Evolutionary conservation across 2,888 invertebrate species (phyloP).

Genomic region (Amblyjoppa fuscipennis): DNA sequence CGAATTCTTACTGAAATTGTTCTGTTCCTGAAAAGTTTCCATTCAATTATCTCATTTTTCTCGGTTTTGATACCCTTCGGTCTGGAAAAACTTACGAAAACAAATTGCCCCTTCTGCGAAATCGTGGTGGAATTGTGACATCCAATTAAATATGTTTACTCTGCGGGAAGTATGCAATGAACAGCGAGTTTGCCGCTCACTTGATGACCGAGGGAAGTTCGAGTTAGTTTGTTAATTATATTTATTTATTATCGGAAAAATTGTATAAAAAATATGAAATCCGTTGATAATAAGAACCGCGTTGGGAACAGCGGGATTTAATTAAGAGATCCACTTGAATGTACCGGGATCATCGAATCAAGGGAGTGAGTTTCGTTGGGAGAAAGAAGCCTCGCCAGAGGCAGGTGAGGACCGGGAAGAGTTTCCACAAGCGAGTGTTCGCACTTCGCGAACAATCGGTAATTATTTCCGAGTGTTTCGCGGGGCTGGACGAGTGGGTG

Average conservation of each 20-base stretch:
- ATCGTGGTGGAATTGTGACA: background rate
- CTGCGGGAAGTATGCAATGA: background rate
- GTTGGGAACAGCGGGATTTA: background rate
- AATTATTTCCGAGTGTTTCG: constrained; percentile 63
- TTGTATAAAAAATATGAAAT: background rate
- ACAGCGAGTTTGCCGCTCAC: background rate
- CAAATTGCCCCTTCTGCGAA: background rate
- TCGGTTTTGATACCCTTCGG: background rate
- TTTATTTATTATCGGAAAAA: background rate
- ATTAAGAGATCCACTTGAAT: constrained; percentile 21
- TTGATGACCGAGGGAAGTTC: background rate
- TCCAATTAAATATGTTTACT: background rate
- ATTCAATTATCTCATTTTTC: background rate
- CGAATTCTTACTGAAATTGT: background rate
- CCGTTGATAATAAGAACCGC: background rate
- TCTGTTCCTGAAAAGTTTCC: background rate
- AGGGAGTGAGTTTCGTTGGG: constrained; percentile 36
- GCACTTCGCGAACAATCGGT: constrained; percentile 55
- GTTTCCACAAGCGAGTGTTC: constrained; percentile 28
- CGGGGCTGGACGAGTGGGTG: constrained; percentile 14
- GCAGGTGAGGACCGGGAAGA: constrained; percentile 10
- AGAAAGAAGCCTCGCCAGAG: background rate
- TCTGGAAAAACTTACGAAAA: background rate
- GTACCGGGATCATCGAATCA: constrained; percentile 15
- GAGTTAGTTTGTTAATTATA: background rate